phyloP scores from a whole-genome alignment of 2,797 vertebrate species.

The Eulemur mongoz region DNA sequence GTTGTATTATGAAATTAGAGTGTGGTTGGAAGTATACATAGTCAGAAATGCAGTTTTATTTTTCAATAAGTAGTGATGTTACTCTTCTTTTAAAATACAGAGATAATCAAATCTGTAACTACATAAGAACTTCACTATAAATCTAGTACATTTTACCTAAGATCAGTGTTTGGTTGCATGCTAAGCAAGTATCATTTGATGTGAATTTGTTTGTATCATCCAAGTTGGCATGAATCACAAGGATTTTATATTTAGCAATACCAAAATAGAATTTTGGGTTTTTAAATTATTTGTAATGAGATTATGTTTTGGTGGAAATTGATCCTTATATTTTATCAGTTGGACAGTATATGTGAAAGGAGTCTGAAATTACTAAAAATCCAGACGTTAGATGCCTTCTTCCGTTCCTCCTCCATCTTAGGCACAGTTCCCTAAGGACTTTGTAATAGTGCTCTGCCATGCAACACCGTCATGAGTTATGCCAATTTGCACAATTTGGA shows the following conservation, averaged over 20 bases:
- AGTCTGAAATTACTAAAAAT: constrained; percentile 20
- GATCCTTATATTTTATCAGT: constrained; percentile 46
- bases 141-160: constrained; percentile 80
- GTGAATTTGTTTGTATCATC: constrained; percentile 82
- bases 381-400: neutral
- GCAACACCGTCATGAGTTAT: neutral
- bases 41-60: neutral
- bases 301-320: constrained; percentile 78
- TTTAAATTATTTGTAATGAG: constrained; percentile 83
- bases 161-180: constrained; percentile 77
- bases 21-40: neutral
- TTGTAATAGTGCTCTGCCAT: neutral
- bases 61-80: constrained; percentile 7
- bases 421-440: neutral
- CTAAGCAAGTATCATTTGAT: constrained; percentile 81
- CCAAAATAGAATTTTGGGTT: constrained; percentile 82
- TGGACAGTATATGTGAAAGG: neutral
- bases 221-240: constrained; percentile 83
- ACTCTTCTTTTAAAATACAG: constrained; percentile 21
- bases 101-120: neutral
- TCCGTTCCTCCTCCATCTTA: neutral
- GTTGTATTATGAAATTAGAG: constrained; percentile 3
- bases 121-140: constrained; percentile 55
- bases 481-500: neutral
- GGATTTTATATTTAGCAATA: constrained; percentile 83